Conservation (phyloP, 2,797 vertebrate species). For the Xenentodon cancila region DNA sequence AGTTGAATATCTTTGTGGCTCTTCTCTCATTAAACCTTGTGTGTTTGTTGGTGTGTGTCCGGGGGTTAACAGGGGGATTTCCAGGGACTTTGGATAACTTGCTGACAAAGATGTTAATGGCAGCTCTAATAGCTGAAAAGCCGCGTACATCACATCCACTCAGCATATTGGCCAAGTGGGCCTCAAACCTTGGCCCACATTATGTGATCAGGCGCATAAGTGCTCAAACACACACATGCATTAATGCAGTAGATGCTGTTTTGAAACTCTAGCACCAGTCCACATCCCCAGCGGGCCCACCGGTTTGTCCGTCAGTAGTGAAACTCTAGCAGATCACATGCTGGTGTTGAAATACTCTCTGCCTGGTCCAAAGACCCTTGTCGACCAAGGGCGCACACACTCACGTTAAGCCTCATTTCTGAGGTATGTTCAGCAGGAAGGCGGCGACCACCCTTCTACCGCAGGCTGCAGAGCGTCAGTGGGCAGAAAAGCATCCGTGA, state of each 20-base stretch:
- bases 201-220: background rate
- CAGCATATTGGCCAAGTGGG: constrained; percentile 6
- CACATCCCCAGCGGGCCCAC: constrained; percentile 33
- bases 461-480: background rate
- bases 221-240: background rate
- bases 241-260: constrained; percentile 49
- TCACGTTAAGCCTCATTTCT: constrained; percentile 6
- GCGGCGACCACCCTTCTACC: background rate
- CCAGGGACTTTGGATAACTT: constrained; percentile 7
- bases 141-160: constrained; percentile 16
- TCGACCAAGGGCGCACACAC: constrained; percentile 29
- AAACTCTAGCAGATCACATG: constrained; percentile 56
- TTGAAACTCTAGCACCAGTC: constrained; percentile 63
- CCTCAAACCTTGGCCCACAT: background rate
- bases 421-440: constrained; percentile 32
- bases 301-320: constrained; percentile 51
- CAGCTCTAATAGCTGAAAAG: constrained; percentile 46
- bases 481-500: constrained; percentile 5
- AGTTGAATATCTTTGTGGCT: constrained; percentile 32
- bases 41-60: constrained; percentile 7
- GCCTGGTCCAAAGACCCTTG: constrained; percentile 13
- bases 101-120: constrained; percentile 45
- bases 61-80: constrained; percentile 5
- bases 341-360: constrained; percentile 61
- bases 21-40: constrained; percentile 31